A percentile compares a stretch with the other conserved stretches of the same genome.
Conservation (phyloP, 1,140 invertebrate genomes). For the Reticulitermes speratus region DNA sequence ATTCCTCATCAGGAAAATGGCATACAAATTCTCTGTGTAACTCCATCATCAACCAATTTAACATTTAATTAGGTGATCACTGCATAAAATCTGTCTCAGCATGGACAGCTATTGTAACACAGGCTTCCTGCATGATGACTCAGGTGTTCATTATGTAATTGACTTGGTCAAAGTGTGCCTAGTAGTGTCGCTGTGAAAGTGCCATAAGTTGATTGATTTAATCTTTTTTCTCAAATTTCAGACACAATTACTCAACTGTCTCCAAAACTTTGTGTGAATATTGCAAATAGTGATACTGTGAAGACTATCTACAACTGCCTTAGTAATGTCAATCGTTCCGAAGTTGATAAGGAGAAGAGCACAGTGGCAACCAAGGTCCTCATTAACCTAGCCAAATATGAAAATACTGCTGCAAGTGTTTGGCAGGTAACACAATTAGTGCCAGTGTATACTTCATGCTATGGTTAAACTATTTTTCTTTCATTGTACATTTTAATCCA, state of each 20-base stretch:
- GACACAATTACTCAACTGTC: constrained; percentile 54
- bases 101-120: too few species aligned
- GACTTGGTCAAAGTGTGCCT: too few species aligned
- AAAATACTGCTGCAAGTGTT: constrained; percentile 41
- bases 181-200: too few species aligned
- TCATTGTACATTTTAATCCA: too few species aligned
- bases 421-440: constrained; percentile 37
- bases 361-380: constrained; percentile 51
- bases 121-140: too few species aligned
- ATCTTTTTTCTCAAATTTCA: constrained; percentile 43
- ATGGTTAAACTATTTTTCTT: constrained; percentile 37
- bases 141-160: too few species aligned
- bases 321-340: constrained; percentile 52
- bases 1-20: too few species aligned
- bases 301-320: constrained; percentile 51
- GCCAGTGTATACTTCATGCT: constrained; percentile 36
- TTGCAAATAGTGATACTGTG: constrained; percentile 46
- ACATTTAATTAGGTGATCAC: too few species aligned
- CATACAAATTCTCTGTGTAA: too few species aligned
- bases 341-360: constrained; percentile 53
- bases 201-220: too few species aligned
- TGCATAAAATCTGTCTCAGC: too few species aligned
- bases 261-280: constrained; percentile 46
- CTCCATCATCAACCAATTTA: too few species aligned
- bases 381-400: constrained; percentile 53